Percentiles rank a stretch among this genome's conserved stretches.
Evolutionary conservation across 2,888 invertebrate genomes (phyloP).

Genomic region (Orgyia antiqua): DNA sequence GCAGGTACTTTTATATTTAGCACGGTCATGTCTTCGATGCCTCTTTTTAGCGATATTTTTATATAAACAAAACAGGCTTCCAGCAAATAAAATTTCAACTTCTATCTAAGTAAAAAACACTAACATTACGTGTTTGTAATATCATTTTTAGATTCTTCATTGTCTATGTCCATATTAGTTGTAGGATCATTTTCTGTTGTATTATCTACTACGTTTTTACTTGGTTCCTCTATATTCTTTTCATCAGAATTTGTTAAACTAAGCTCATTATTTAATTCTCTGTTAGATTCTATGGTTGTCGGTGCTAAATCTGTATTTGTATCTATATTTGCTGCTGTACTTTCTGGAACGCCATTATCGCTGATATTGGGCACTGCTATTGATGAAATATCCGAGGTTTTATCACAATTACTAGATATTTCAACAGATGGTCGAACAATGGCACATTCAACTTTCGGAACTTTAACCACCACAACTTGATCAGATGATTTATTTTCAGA

Average conservation of each 20-base stretch:
- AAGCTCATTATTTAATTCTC: constrained; percentile 10
- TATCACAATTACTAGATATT: constrained; percentile 12
- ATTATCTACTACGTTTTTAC: constrained; percentile 3
- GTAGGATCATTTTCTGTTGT: neutral
- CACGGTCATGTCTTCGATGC: too few relatives aligned
- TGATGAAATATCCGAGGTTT: constrained; percentile 3
- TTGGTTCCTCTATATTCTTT: constrained; percentile 4
- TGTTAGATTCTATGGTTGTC: constrained; percentile 9
- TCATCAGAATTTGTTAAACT: constrained; percentile 7
- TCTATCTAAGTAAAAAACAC: constrained; percentile 8
- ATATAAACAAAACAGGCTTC: constrained; percentile 21
- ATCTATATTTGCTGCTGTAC: neutral
- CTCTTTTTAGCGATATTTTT: too few relatives aligned
- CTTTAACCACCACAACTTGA: constrained; percentile 62
- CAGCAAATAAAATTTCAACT: constrained; percentile 18
- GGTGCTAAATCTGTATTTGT: neutral
- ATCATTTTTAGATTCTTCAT: constrained; percentile 6
- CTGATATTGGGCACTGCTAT: constrained; percentile 7
- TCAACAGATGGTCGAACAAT: constrained; percentile 30
- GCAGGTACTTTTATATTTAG: too few relatives aligned
- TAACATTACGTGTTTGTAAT: constrained; percentile 9
- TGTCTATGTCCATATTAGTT: neutral
- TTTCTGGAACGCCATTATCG: constrained; percentile 5
- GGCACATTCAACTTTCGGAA: constrained; percentile 56
- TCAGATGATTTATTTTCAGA: constrained; percentile 49